Conservation (phyloP, 2,797 vertebrate genomes). For the Sebastes wilsoni region DNA sequence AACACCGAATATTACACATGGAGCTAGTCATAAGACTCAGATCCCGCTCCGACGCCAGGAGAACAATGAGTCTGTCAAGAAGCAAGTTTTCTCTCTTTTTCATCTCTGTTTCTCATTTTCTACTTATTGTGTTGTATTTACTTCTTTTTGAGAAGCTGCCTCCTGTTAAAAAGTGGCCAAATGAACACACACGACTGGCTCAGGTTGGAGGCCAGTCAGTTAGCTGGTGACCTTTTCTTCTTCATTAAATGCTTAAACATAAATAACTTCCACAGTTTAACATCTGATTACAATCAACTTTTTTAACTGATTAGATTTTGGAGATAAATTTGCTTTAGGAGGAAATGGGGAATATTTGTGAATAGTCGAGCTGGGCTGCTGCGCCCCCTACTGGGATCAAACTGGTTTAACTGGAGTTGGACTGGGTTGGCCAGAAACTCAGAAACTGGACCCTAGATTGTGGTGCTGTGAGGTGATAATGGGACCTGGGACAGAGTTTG, state of each 20-base stretch:
- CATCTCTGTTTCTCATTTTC: constrained; percentile 6
- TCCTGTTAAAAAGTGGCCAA: constrained; percentile 40
- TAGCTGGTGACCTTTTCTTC: background rate
- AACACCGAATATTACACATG: background rate
- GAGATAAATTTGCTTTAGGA: constrained; percentile 15
- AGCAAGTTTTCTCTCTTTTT: constrained; percentile 1
- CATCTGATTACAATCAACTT: background rate
- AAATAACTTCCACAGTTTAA: background rate
- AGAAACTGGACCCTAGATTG: constrained; percentile 29
- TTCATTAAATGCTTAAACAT: background rate
- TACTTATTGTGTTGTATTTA: background rate
- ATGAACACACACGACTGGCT: constrained; percentile 32
- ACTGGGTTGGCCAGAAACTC: constrained; percentile 52
- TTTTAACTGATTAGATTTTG: constrained; percentile 8
- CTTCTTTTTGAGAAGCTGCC: background rate
- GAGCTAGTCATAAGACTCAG: constrained; percentile 2
- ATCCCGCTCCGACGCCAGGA: constrained; percentile 17
- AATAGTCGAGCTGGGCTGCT: constrained; percentile 52
- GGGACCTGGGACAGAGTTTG: constrained; percentile 25
- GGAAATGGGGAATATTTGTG: constrained; percentile 25
- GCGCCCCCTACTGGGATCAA: constrained; percentile 78
- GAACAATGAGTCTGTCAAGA: constrained; percentile 37
- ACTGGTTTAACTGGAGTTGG: constrained; percentile 73
- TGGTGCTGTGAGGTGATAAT: background rate
- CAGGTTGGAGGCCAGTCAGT: constrained; percentile 18